Conservation (phyloP, 2,797 vertebrate genomes). For the Buphagus erythrorhynchus region DNA sequence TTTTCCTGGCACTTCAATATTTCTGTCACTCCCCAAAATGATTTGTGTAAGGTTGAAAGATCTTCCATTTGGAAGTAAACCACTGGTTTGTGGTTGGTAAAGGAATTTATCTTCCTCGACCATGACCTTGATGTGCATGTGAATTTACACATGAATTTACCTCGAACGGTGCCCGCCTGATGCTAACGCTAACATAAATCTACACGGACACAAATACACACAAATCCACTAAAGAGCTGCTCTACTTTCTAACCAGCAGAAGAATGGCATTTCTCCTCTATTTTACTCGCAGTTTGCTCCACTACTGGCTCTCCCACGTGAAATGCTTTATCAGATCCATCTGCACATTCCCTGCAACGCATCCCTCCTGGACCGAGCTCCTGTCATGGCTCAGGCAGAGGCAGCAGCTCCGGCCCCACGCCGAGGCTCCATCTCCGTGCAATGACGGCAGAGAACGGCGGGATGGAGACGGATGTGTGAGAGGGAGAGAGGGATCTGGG, state of each 20-base stretch:
- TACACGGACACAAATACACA: not conserved
- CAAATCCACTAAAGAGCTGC: not conserved
- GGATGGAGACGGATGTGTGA: not conserved
- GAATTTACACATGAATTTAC: not conserved
- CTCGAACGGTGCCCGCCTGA: not conserved
- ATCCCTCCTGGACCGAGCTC: not conserved
- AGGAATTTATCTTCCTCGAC: not conserved
- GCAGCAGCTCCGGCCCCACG: constrained; percentile 13
- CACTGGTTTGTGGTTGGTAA: not conserved
- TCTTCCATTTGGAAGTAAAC: not conserved
- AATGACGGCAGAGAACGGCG: not conserved
- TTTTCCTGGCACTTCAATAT: not conserved
- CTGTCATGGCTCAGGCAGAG: not conserved
- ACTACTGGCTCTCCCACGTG: rapidly evolving
- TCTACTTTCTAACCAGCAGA: not conserved
- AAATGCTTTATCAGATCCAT: not conserved
- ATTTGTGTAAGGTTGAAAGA: not conserved
- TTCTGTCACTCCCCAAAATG: not conserved
- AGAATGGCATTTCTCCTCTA: not conserved
- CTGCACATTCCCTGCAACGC: not conserved
- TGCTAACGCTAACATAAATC: not conserved
- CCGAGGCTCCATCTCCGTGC: not conserved
- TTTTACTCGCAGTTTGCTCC: not conserved
- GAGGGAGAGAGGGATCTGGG: not conserved
- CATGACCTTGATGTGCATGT: constrained; percentile 1